These are phyloP conservation scores for Anoncus sp. DNA, from an alignment of 2,888 invertebrate species.

Conservation along the genomic window DNA sequence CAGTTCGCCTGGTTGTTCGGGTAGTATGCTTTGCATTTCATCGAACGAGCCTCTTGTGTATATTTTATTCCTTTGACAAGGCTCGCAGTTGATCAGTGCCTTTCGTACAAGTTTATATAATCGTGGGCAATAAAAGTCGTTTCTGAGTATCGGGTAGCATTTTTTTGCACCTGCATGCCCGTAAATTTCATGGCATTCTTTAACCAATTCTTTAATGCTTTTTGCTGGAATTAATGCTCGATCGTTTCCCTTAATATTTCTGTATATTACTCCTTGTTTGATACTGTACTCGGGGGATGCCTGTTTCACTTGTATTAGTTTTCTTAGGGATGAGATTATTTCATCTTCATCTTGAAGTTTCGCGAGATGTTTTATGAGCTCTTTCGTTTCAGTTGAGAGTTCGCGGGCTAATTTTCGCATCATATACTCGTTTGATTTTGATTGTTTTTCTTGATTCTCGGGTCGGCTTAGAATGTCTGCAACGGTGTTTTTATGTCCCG, in stretches of 20 bases:
- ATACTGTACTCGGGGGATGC: too few relatives aligned
- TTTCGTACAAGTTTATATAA: not conserved
- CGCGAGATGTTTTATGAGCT: too few relatives aligned
- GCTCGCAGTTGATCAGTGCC: not conserved
- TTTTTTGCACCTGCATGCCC: not conserved
- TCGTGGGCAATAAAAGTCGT: not conserved
- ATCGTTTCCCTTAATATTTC: not conserved
- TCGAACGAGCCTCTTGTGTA: not conserved
- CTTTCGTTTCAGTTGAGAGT: too few relatives aligned
- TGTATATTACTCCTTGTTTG: too few relatives aligned
- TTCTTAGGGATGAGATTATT: too few relatives aligned
- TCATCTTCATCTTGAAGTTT: too few relatives aligned
- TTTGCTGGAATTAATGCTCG: not conserved
- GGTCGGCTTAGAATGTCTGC: not conserved
- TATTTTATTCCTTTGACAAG: constrained; percentile 10
- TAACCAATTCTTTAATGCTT: not conserved
- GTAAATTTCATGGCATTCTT: not conserved
- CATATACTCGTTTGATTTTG: too few relatives aligned
- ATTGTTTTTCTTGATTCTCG: too few relatives aligned
- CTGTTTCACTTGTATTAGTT: too few relatives aligned
- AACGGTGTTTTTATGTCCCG: not conserved
- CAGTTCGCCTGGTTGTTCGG: not conserved
- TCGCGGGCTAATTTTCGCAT: too few relatives aligned
- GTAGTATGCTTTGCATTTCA: not conserved
- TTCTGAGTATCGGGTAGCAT: not conserved